phyloP scores from a whole-genome alignment of 2,113 vertebrate species.

The Rissa tridactyla region DNA sequence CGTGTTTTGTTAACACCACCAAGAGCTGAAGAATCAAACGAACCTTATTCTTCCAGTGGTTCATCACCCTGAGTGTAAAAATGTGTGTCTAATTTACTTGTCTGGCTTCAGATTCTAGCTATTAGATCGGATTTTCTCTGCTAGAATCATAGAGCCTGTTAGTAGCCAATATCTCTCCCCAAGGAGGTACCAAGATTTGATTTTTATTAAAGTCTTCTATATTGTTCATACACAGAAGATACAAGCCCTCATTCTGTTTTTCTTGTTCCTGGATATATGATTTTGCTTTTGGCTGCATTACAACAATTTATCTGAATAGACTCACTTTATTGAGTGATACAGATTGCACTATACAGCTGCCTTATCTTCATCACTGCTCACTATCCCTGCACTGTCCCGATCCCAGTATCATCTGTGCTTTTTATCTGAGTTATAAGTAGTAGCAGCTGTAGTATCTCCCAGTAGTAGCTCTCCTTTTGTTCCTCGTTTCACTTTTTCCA shows the following conservation, averaged over 20 bases:
- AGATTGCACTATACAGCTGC: not conserved
- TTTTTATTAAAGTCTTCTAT: constrained; percentile 16
- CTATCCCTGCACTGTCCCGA: not conserved
- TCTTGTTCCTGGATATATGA: not conserved
- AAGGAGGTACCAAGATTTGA: not conserved
- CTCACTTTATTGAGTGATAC: not conserved
- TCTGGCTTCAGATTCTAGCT: not conserved
- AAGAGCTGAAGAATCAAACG: not conserved
- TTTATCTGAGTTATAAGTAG: not conserved
- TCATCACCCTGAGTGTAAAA: not conserved
- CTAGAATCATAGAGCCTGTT: constrained; percentile 1
- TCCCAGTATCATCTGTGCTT: not conserved
- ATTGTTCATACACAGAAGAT: not conserved
- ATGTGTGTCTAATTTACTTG: not conserved
- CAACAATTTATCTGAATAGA: constrained; percentile 7
- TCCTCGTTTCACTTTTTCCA: not conserved
- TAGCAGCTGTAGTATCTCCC: constrained; percentile 21
- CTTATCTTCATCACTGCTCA: not conserved
- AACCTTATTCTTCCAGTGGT: not conserved
- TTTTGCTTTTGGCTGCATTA: constrained; percentile 18
- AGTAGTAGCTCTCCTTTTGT: not conserved
- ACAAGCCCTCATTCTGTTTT: not conserved
- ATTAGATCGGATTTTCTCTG: not conserved
- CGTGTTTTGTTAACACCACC: not conserved
- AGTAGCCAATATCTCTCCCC: not conserved